phyloP scores from a whole-genome alignment of 2,113 vertebrate species.

The Silurus asotus region DNA sequence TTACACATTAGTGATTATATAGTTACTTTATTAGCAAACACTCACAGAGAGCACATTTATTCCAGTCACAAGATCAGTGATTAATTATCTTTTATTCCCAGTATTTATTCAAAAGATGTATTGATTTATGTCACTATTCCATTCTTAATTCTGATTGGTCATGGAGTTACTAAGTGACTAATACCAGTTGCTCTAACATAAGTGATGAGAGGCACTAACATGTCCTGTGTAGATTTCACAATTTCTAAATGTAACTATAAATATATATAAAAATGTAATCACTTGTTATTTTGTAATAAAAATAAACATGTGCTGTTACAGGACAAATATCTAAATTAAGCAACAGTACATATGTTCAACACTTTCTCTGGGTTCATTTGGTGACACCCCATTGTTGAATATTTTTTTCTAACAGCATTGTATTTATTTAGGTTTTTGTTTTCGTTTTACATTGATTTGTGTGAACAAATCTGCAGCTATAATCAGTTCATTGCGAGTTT shows the following conservation, averaged over 20 bases:
- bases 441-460: not conserved
- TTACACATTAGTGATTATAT: not conserved
- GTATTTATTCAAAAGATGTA: not conserved
- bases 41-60: not conserved
- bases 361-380: not conserved
- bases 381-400: not conserved
- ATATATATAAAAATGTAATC: not conserved
- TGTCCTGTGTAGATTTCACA: not conserved
- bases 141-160: not conserved
- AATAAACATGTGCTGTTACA: not conserved
- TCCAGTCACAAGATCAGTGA: slow-evolving; percentile 3
- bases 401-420: not conserved
- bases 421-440: not conserved
- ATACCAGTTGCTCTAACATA: not conserved
- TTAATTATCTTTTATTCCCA: not conserved
- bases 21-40: slow-evolving; percentile 1
- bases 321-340: not conserved
- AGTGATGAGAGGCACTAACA: not conserved
- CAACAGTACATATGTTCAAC: not conserved
- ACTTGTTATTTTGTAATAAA: not conserved
- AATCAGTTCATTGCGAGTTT: not conserved
- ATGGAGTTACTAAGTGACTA: not conserved
- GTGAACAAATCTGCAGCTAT: not conserved
- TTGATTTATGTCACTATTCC: not conserved
- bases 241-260: not conserved